phyloP scores from a whole-genome alignment of 1,140 invertebrate species.

The Monomorium pharaonis region DNA sequence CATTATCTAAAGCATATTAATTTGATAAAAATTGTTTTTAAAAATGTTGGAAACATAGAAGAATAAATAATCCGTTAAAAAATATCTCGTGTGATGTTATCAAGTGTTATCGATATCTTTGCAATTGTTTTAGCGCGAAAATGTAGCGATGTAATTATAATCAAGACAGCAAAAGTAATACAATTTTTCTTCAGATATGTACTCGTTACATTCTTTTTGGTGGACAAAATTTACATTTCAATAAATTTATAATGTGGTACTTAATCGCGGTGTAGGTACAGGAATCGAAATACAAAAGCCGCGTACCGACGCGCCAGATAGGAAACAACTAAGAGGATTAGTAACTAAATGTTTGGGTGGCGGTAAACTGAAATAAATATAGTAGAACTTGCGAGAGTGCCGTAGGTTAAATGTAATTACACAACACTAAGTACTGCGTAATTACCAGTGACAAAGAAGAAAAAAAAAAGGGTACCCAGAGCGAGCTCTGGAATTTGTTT shows the following conservation, averaged over 20 bases:
- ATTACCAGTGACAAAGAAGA: conserved; percentile 57
- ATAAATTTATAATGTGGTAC: conserved; percentile 6
- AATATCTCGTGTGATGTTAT: not conserved
- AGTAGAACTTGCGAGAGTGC: conserved; percentile 1
- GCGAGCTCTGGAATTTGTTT: conserved; percentile 38
- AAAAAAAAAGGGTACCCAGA: conserved; percentile 61
- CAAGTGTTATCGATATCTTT: not conserved
- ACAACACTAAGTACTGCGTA: conserved; percentile 62
- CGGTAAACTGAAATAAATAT: conserved; percentile 74
- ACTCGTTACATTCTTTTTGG: conserved; percentile 30
- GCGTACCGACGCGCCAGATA: not conserved
- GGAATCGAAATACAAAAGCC: conserved; percentile 63
- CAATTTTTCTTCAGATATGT: not conserved
- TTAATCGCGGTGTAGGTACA: conserved; percentile 54
- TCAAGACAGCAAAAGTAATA: not conserved
- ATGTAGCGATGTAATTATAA: not conserved
- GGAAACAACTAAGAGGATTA: conserved; percentile 71
- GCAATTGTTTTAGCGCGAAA: no score
- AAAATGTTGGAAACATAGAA: not conserved
- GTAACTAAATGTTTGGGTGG: conserved; percentile 63
- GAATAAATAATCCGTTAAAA: not conserved
- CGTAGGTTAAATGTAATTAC: conserved; percentile 66
- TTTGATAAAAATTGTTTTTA: not conserved
- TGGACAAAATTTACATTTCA: not conserved
- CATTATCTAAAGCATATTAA: not conserved